These are phyloP conservation scores for Corythucha ciliata DNA, from an alignment of 2,888 invertebrate species.

Conservation along the genomic window DNA sequence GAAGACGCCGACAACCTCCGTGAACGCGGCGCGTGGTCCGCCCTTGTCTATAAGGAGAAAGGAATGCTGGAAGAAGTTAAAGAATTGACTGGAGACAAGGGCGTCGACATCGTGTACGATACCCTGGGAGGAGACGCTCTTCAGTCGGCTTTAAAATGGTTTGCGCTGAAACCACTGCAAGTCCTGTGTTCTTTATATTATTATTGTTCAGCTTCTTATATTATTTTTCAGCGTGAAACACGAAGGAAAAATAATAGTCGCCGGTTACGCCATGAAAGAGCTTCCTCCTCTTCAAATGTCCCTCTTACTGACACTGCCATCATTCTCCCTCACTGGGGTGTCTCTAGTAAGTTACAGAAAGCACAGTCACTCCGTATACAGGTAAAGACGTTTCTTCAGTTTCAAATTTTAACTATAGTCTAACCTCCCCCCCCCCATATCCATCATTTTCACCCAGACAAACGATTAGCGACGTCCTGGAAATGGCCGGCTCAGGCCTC, in stretches of 20 bases:
- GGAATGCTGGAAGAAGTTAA: conserved; percentile 48
- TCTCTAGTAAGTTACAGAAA: conserved; percentile 45
- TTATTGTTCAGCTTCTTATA: conserved; percentile 37
- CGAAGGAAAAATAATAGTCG: conserved; percentile 47
- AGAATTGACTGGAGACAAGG: conserved; percentile 49
- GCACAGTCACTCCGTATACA: conserved; percentile 48
- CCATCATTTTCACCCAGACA: conserved; percentile 39
- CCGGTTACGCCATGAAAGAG: conserved; percentile 46
- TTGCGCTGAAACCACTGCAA: background rate
- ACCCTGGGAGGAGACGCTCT: conserved; percentile 54
- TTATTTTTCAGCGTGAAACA: conserved; percentile 45
- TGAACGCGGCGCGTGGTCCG: conserved; percentile 54
- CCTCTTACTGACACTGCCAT: conserved; percentile 41
- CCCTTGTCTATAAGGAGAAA: conserved; percentile 50
- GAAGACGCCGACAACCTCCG: conserved; percentile 50
- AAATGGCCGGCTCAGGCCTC: conserved; percentile 52
- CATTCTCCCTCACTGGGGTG: conserved; percentile 46
- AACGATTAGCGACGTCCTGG: conserved; percentile 51
- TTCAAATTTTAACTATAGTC: conserved; percentile 2
- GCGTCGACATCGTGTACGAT: conserved; percentile 56
- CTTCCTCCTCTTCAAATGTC: conserved; percentile 44
- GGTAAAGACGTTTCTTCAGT: conserved; percentile 37
- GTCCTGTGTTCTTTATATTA: conserved; percentile 35
- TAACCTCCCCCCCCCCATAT: background rate
- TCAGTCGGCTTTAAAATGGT: conserved; percentile 26